These are phyloP conservation scores for Coptodon rendalli DNA, from an alignment of 2,113 vertebrate species.

Conservation along the genomic window DNA sequence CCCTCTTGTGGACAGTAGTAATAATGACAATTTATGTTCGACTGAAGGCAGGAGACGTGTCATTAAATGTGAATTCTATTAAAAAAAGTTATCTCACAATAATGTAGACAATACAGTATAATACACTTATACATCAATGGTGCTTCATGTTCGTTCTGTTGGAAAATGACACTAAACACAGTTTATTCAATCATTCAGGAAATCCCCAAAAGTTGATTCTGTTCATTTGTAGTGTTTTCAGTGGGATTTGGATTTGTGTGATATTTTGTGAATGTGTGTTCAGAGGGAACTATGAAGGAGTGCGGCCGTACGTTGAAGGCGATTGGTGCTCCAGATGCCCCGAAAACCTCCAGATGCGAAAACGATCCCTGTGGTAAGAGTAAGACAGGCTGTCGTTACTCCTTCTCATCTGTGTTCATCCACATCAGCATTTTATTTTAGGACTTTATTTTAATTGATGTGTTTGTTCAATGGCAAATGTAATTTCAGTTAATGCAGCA, in stretches of 20 bases:
- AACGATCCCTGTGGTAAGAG: conserved; percentile 59
- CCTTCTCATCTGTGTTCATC: neutral
- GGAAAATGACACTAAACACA: neutral
- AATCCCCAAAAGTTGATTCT: neutral
- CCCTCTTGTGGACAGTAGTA: neutral
- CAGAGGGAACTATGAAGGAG: conserved; percentile 55
- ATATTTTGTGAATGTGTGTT: neutral
- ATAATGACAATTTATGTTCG: neutral
- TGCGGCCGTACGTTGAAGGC: conserved; percentile 43
- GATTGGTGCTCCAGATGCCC: conserved; percentile 58
- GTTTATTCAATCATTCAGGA: neutral
- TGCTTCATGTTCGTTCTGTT: neutral
- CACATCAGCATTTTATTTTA: neutral
- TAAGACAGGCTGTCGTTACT: neutral
- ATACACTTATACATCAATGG: neutral
- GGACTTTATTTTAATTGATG: neutral
- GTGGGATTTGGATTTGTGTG: neutral
- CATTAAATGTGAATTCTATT: neutral
- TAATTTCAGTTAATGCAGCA: neutral
- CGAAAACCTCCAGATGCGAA: conserved; percentile 42
- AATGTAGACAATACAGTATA: fast-evolving
- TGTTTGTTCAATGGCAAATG: neutral
- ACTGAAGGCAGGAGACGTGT: no score
- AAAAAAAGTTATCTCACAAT: neutral
- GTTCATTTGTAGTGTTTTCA: neutral